Percentiles rank a stretch among this genome's conserved stretches.
phyloP scores from a whole-genome alignment of 2,797 vertebrate genomes.

The Philypnodon macrostomus region DNA sequence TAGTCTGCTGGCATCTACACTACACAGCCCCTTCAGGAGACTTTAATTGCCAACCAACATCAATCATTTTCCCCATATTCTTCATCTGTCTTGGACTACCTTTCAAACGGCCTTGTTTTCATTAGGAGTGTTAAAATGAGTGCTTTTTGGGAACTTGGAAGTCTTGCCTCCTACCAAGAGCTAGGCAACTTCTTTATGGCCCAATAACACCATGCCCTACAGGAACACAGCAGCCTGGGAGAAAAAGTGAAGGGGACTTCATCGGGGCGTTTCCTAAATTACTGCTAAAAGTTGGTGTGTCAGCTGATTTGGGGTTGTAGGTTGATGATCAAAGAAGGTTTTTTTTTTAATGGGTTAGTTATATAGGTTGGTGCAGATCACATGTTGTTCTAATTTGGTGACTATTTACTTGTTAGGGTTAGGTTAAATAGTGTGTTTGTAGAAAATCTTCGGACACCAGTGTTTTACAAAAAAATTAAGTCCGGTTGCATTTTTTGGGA shows the following conservation, averaged over 20 bases:
- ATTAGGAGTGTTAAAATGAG: conserved; percentile 22
- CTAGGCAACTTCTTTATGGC: conserved; percentile 50
- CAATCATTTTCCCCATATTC: conserved; percentile 21
- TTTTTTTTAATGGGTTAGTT: conserved; percentile 12
- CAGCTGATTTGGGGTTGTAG: conserved; percentile 10
- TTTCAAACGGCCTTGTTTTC: conserved; percentile 20
- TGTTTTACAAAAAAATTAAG: too few species aligned
- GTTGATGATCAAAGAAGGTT: conserved; percentile 14
- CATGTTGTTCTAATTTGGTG: conserved; percentile 1
- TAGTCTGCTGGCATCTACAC: conserved; percentile 9
- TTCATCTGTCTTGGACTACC: conserved; percentile 10
- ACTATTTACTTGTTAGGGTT: not conserved
- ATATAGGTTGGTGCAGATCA: conserved; percentile 6
- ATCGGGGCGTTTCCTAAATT: conserved; percentile 28
- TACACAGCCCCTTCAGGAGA: not conserved
- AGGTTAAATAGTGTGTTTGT: too few species aligned
- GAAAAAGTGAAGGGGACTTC: conserved; percentile 36
- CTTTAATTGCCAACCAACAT: conserved; percentile 11
- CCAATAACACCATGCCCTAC: conserved; percentile 55
- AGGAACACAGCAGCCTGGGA: conserved; percentile 37
- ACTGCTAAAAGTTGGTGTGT: conserved; percentile 35
- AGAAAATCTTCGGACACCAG: too few species aligned
- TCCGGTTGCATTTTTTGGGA: too few species aligned
- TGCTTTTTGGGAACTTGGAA: conserved; percentile 32
- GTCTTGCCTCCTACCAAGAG: conserved; percentile 36